phyloP scores from a whole-genome alignment of 1,140 invertebrate genomes.

The Coenobita brevimanus region DNA sequence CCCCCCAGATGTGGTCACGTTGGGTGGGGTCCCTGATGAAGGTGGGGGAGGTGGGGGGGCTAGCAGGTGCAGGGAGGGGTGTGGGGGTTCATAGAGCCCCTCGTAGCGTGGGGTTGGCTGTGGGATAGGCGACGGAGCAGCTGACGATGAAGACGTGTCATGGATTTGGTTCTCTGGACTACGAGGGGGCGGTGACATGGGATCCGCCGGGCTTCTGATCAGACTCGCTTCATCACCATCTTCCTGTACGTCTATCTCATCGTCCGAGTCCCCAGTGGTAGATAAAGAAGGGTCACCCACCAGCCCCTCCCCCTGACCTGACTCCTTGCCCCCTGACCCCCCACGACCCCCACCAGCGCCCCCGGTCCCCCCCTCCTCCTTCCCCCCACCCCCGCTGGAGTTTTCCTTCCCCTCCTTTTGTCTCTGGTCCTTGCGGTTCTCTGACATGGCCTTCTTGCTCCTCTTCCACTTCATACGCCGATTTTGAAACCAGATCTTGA shows the following conservation, averaged over 20 bases:
- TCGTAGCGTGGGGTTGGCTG: conserved; percentile 40
- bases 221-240: conserved; percentile 31
- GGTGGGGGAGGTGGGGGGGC: conserved; percentile 3
- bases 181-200: conserved; percentile 23
- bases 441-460: conserved; percentile 85
- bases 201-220: conserved; percentile 27
- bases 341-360: conserved; percentile 9
- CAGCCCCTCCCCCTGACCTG: neutral
- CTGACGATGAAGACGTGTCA: conserved; percentile 12
- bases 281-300: neutral
- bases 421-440: conserved; percentile 51
- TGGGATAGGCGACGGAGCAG: conserved; percentile 51
- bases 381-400: conserved; percentile 29
- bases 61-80: neutral
- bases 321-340: conserved; percentile 18
- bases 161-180: neutral
- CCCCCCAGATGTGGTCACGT: conserved; percentile 35
- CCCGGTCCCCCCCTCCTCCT: conserved; percentile 1
- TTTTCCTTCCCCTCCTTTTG: conserved; percentile 64
- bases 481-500: conserved; percentile 98
- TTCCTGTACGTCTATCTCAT: conserved; percentile 67
- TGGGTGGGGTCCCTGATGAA: neutral
- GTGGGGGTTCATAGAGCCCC: conserved; percentile 24
- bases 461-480: conserved; percentile 96
- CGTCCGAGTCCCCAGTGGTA: conserved; percentile 34